Evolutionary conservation across 2,113 vertebrate genomes (phyloP), one percentile per base, ranked within the genome.

Genomic region (Oncorhynchus nerka): DNA sequence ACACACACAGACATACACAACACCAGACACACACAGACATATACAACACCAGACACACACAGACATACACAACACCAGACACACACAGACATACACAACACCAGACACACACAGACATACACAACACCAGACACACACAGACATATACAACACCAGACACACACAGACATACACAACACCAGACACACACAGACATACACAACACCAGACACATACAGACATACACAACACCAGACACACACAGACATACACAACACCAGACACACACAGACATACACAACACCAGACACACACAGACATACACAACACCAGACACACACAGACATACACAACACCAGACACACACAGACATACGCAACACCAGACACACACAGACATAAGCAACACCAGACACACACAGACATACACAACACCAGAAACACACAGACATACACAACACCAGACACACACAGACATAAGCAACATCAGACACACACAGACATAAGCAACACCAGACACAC

Each of bases 331-430:
- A 19, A 79, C 78, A 78, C 13, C 22, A 39, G 26, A 39, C 30
- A 45, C 28, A 61, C 69, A 71, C 69, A 70, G 3, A 71, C 30
- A 68, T 16, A 68, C 15, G n/a, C 71, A 19, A 79, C 79, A 78
- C 13, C 22, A 39, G 16, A 39, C 30, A 45, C 28, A 61, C 69
- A 71, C 69, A 70, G 3, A 71, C 30, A 68, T 16, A 68, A 5
- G n/a, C 71, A 19, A 79, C 79, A 78, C 13, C 22, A 39, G 26
- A 39, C 30, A 45, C 28, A 61, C 69, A 71, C 69, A 70, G 3
- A 71, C 30, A 68, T 16, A 68, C 5, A 39, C 71, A 19, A 79
- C 79, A 78, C 13, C 22, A 39, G 26, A 39, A 16, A 45, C 28
- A 59, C 69, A 71, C 69, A 70, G 3, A 71, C 39, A 45, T 11